Base-by-base conservation (phyloP, 2,888 invertebrate genomes). In the Dichetophora obliterata region DNA sequence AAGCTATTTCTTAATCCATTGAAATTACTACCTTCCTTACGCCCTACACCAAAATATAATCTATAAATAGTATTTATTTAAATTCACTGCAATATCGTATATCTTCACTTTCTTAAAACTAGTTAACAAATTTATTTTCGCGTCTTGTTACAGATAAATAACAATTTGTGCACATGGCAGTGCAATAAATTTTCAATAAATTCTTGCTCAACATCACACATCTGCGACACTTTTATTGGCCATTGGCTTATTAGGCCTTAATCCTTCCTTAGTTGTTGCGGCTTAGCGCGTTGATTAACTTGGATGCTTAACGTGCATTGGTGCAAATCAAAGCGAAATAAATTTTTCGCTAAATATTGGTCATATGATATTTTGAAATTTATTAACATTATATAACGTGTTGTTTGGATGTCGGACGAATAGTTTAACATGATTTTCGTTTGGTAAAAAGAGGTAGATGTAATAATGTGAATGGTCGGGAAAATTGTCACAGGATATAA, bases 81-180 rank as follows among this genome's bases (percentile, higher is more conserved):
- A 37, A 43, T 43, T 11, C 43, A 43, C 43, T 43, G 11, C 43
- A 43, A 43, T 43, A 24, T 0, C 19, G 1, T 14, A 24, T 59
- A 66, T 19, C 68, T 24, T 24, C 24, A 68, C 14, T 50, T 16
- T 68, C 63, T 63, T 50, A 19, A 24, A 24, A 48, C 71, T 43
- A 48, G 59, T 59, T 59, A 16, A 59, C 59, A 71, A 59, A 71
- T 71, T 71, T 71, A 59, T 71, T 43, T 43, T 54, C 24, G 71
- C 71, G 43, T 24, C 24, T 22, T 43, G 71, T 43, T 68, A 50
- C 43, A 43, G 81, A 81, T 82, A 82, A 82, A 82, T 81, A 82
- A 82, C 82, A 82, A 82, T 82, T 82, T 82, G 82, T 80, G 80
- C 54, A 31, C 48, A 54, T 63, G 71, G 63, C 63, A 69, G 52